Percentiles rank a stretch among this genome's conserved stretches.
Evolutionary conservation across 2,888 invertebrate genomes (phyloP).

Genomic region (Pardosa pseudoannulata): DNA sequence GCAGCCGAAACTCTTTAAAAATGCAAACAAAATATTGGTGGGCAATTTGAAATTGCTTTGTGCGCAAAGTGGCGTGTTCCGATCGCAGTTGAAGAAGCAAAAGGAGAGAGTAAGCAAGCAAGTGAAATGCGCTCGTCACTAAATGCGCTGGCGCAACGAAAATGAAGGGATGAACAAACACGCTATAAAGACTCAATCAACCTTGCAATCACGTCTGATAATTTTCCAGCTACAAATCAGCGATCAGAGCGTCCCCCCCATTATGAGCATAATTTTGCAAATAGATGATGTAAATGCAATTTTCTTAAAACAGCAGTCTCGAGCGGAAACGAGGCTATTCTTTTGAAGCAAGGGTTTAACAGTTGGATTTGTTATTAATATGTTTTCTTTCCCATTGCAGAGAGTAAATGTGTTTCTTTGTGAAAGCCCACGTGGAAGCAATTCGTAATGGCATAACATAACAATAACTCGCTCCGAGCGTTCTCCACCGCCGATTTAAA

Average conservation of each 20-base stretch:
- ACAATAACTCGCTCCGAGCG: conserved; percentile 18
- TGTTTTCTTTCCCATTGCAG: conserved; percentile 12
- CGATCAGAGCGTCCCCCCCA: background rate
- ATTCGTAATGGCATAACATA: conserved; percentile 23
- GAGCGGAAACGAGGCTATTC: conserved; percentile 6
- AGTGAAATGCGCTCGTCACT: background rate
- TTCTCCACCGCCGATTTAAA: conserved; percentile 37
- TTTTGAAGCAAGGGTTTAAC: conserved; percentile 23
- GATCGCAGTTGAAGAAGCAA: background rate
- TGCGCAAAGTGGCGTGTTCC: background rate
- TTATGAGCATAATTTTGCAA: conserved; percentile 6
- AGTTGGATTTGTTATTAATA: conserved; percentile 31
- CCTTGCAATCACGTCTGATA: background rate
- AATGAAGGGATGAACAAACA: background rate
- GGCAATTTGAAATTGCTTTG: too few relatives aligned
- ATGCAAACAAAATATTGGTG: too few relatives aligned
- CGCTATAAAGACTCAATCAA: conserved; percentile 2
- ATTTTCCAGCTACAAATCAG: conserved; percentile 7
- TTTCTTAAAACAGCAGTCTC: conserved; percentile 12
- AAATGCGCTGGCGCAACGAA: background rate
- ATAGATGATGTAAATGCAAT: conserved; percentile 17
- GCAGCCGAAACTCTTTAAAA: too few relatives aligned
- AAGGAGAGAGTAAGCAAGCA: background rate
- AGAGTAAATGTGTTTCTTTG: conserved; percentile 36
- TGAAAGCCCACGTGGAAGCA: conserved; percentile 22